A percentile compares a stretch with the other conserved stretches of the same genome.
Conservation (phyloP, 2,113 vertebrate species). For the Zonotrichia leucophrys region DNA sequence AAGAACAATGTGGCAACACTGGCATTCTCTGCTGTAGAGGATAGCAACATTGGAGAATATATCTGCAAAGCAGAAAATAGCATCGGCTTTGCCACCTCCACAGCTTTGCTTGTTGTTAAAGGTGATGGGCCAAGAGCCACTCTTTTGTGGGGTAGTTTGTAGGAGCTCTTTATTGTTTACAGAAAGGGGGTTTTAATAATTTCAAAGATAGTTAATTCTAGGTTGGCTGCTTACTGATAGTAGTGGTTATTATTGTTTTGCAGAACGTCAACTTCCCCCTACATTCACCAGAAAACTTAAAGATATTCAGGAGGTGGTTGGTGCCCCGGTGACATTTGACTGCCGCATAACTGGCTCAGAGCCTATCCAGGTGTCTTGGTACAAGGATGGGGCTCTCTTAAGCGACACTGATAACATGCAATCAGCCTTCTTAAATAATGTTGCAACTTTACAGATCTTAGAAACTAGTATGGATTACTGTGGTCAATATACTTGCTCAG, state of each 20-base stretch:
- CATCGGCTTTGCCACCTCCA: constrained; percentile 86
- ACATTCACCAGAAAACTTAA: constrained; percentile 93
- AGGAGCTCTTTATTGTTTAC: background rate
- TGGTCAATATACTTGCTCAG: constrained; percentile 91
- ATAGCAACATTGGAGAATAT: constrained; percentile 89
- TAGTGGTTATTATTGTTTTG: constrained; percentile 62
- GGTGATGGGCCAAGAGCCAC: constrained; percentile 80
- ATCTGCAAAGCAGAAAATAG: constrained; percentile 94
- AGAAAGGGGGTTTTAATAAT: background rate
- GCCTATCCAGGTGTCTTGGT: constrained; percentile 92
- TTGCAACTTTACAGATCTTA: constrained; percentile 86
- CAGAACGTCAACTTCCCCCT: constrained; percentile 93
- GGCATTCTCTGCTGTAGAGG: constrained; percentile 85
- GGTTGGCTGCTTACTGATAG: background rate
- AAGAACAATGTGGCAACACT: constrained; percentile 87
- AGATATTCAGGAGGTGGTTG: constrained; percentile 87
- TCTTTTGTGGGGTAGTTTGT: constrained; percentile 78
- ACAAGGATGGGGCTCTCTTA: constrained; percentile 88
- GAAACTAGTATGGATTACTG: constrained; percentile 81
- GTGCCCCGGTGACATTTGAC: constrained; percentile 86
- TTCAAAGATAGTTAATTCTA: background rate
- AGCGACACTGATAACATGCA: constrained; percentile 77
- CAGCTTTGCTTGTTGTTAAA: constrained; percentile 84
- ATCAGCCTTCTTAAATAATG: constrained; percentile 87
- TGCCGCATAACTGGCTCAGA: constrained; percentile 93